Percentiles rank a stretch among this genome's conserved stretches.
Conservation (phyloP, 2,113 vertebrate species). For the Synodontis membranacea region DNA sequence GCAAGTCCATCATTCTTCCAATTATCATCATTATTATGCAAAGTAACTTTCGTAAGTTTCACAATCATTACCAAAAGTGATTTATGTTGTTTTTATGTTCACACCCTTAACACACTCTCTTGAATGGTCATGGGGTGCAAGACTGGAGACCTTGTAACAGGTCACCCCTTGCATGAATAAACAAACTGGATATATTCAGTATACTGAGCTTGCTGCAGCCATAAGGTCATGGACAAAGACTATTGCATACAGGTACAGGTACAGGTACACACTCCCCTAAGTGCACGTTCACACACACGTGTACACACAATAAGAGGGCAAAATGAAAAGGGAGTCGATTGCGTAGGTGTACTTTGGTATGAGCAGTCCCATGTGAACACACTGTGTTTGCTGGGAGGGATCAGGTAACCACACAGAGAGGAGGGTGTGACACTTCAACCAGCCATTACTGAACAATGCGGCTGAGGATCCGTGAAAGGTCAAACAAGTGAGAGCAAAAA, state of each 20-base stretch:
- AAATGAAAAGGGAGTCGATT: conserved; percentile 67
- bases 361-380: conserved; percentile 73
- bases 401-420: conserved; percentile 52
- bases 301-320: conserved; percentile 29
- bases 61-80: conserved; percentile 11
- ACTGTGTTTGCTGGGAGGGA: conserved; percentile 64
- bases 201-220: too few relatives aligned
- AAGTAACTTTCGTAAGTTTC: background rate
- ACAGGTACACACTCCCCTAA: background rate
- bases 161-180: too few relatives aligned
- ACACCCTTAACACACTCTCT: too few relatives aligned
- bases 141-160: too few relatives aligned
- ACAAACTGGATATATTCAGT: too few relatives aligned
- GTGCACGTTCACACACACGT: conserved; percentile 6
- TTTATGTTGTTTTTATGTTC: conserved; percentile 36
- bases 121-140: too few relatives aligned
- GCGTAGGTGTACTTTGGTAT: conserved; percentile 79
- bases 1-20: background rate
- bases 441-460: conserved; percentile 46
- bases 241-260: too few relatives aligned
- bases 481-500: conserved; percentile 39
- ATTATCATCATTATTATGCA: background rate
- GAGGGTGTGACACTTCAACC: conserved; percentile 54
- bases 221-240: too few relatives aligned
- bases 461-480: conserved; percentile 51